Percentiles rank a stretch among this genome's conserved stretches.
These are phyloP conservation scores for Grammomys dolichurus DNA, from an alignment of 2,113 vertebrate species.

Conservation along the genomic window DNA sequence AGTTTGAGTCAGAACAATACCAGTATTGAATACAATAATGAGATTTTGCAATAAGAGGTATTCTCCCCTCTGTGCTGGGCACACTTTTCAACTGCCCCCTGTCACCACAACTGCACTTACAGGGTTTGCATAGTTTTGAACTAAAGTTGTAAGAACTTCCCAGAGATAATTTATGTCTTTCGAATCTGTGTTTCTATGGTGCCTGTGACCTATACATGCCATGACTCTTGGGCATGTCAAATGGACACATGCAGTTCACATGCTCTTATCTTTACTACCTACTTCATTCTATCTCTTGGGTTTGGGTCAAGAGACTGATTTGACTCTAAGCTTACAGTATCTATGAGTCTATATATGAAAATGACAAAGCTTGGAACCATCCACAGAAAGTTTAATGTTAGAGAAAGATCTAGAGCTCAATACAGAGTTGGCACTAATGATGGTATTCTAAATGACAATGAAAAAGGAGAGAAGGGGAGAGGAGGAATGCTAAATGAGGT, in stretches of 20 bases:
- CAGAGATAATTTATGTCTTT: not conserved
- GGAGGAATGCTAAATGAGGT: not conserved
- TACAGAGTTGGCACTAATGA: not conserved
- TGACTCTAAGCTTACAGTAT: not conserved
- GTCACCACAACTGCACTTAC: not conserved
- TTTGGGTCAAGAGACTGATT: not conserved
- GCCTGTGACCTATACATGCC: not conserved
- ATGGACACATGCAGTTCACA: not conserved
- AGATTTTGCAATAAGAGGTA: slow-evolving; percentile 4
- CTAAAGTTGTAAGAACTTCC: not conserved
- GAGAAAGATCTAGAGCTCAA: slow-evolving; percentile 34
- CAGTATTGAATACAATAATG: not conserved
- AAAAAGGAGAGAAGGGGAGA: not conserved
- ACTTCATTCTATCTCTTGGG: not conserved
- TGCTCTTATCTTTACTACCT: not conserved
- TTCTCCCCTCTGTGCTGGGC: not conserved
- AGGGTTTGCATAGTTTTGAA: not conserved
- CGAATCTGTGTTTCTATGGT: not conserved
- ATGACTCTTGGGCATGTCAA: not conserved
- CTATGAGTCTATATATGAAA: not conserved
- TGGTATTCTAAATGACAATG: not conserved
- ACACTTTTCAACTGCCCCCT: not conserved
- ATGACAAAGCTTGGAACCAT: not conserved
- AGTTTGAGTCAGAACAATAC: not conserved
- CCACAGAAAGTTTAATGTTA: not conserved